phyloP scores from a whole-genome alignment of 2,888 invertebrate genomes.

The Graphium colonna region DNA sequence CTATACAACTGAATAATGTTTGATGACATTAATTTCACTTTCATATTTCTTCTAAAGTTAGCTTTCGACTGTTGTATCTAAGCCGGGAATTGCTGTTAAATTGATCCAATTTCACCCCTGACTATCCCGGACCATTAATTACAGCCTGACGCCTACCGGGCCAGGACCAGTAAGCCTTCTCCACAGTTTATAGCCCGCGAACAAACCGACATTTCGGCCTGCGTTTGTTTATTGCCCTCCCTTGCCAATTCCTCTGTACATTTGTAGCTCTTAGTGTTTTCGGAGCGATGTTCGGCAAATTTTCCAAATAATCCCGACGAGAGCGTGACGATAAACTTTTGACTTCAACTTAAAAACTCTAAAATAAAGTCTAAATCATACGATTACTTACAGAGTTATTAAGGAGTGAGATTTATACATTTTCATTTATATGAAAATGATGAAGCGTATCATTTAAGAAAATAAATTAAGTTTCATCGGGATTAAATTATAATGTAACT shows the following conservation, averaged over 20 bases:
- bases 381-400: too few species aligned
- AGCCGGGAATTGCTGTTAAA: constrained; percentile 64
- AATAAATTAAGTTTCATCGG: too few species aligned
- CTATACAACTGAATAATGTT: constrained; percentile 63
- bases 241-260: constrained; percentile 37
- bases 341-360: too few species aligned
- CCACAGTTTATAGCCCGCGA: constrained; percentile 70
- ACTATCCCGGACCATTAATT: constrained; percentile 69
- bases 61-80: constrained; percentile 16
- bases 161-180: constrained; percentile 48
- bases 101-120: constrained; percentile 73
- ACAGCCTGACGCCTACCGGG: constrained; percentile 56
- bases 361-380: too few species aligned
- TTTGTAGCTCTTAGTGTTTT: constrained; percentile 12
- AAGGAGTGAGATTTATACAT: too few species aligned
- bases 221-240: constrained; percentile 65
- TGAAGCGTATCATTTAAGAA: too few species aligned
- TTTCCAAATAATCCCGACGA: neutral
- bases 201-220: constrained; percentile 71
- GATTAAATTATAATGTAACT: too few species aligned
- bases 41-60: constrained; percentile 41
- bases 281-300: neutral
- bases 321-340: neutral
- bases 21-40: constrained; percentile 53
- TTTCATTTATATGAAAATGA: too few species aligned